phyloP scores from a whole-genome alignment of 1,140 invertebrate genomes.

The Drosophila equinoxialis region DNA sequence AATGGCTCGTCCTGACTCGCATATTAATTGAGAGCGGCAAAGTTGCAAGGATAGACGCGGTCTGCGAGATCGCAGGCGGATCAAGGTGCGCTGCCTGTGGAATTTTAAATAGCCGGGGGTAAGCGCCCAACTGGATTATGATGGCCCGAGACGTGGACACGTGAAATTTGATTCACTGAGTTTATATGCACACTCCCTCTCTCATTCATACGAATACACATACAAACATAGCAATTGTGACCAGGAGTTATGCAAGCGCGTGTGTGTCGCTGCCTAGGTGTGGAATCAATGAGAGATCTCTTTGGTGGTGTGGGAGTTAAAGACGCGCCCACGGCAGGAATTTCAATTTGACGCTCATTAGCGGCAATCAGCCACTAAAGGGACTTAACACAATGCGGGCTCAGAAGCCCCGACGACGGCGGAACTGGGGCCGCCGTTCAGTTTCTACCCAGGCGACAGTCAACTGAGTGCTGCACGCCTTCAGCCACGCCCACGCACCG shows the following conservation, averaged over 20 bases:
- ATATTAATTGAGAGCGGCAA: constrained; percentile 37
- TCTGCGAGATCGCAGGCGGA: constrained; percentile 28
- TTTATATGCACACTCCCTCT: not conserved
- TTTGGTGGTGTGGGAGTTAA: not conserved
- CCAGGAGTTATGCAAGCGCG: not conserved
- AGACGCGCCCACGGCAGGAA: constrained; percentile 38
- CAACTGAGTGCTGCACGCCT: not conserved
- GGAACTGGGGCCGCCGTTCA: not conserved
- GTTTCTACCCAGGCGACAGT: constrained; percentile 5
- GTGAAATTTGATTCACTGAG: constrained; percentile 43
- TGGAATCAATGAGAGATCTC: constrained; percentile 38
- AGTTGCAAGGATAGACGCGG: constrained; percentile 20
- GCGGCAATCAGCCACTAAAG: constrained; percentile 48
- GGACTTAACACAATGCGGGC: constrained; percentile 32
- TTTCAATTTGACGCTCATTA: constrained; percentile 69
- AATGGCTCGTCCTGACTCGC: constrained; percentile 30
- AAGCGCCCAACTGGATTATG: constrained; percentile 43
- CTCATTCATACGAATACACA: not conserved
- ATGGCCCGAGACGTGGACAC: constrained; percentile 30
- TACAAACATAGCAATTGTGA: constrained; percentile 2
- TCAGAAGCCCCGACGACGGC: not conserved
- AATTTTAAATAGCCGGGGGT: constrained; percentile 47
- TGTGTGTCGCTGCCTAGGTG: constrained; percentile 15
- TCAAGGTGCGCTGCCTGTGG: constrained; percentile 39
- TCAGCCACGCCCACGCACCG: not conserved